Conservation (phyloP, 2,888 invertebrate species). For the Volucella inflata region DNA sequence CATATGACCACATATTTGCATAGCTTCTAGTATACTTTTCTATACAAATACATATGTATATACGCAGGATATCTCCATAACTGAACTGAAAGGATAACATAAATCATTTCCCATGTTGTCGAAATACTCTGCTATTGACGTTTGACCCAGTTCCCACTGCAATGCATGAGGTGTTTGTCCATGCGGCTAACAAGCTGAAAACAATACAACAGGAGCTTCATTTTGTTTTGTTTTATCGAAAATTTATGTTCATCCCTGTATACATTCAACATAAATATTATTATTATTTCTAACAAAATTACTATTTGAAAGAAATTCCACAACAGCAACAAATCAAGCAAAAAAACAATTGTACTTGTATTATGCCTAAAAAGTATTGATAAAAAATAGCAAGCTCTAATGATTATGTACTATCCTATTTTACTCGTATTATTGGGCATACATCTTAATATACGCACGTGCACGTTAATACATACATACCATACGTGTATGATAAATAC, state of each 20-base stretch:
- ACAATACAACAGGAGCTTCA: slow-evolving; percentile 60
- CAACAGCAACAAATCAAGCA: not conserved
- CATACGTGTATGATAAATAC: no score
- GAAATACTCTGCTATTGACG: slow-evolving; percentile 75
- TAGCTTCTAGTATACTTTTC: slow-evolving; percentile 1
- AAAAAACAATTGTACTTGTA: not conserved
- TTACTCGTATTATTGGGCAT: no score
- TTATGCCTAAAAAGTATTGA: no score
- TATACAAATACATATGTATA: no score
- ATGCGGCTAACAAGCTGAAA: slow-evolving; percentile 69
- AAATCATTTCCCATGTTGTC: slow-evolving; percentile 72
- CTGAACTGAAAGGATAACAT: slow-evolving; percentile 70
- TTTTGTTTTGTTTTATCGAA: slow-evolving; percentile 34
- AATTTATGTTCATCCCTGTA: slow-evolving; percentile 45
- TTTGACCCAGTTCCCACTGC: slow-evolving; percentile 74
- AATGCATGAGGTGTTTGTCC: slow-evolving; percentile 61
- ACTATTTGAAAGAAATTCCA: not conserved
- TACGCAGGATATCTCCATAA: slow-evolving; percentile 45
- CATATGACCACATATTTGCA: slow-evolving; percentile 65
- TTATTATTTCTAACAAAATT: slow-evolving; percentile 14
- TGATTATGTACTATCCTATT: no score
- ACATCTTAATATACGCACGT: no score
- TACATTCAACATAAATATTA: slow-evolving; percentile 41
- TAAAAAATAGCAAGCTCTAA: no score
- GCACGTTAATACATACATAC: no score